Conservation (phyloP, 2,797 vertebrate genomes). For the Acipenser transmontanus region DNA sequence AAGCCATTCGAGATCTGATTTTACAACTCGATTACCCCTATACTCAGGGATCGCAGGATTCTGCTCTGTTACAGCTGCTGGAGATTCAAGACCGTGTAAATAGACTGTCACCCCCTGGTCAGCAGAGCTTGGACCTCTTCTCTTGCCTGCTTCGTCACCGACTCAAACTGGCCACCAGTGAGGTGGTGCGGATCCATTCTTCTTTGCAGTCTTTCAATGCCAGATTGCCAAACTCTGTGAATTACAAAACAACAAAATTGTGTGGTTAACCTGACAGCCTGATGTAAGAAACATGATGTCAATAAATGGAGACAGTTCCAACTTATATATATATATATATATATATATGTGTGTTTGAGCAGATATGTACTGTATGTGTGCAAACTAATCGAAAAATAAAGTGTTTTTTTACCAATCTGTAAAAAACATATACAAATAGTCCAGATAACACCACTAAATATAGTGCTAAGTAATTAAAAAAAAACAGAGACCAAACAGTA, state of each 20-base stretch:
- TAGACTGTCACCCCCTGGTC: slow-evolving; percentile 84
- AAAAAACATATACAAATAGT: too few relatives aligned
- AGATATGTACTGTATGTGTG: too few relatives aligned
- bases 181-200: slow-evolving; percentile 86
- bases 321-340: neutral
- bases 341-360: too few relatives aligned
- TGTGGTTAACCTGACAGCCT: slow-evolving; percentile 84
- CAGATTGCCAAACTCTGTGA: slow-evolving; percentile 86
- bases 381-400: neutral
- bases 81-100: slow-evolving; percentile 92
- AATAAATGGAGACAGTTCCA: slow-evolving; percentile 39
- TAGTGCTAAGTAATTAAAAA: too few relatives aligned
- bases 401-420: neutral
- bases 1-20: slow-evolving; percentile 90
- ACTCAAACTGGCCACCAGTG: slow-evolving; percentile 87
- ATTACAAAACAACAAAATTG: slow-evolving; percentile 92
- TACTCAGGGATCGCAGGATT: slow-evolving; percentile 91
- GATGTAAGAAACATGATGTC: slow-evolving; percentile 51
- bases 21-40: slow-evolving; percentile 94
- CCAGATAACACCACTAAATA: too few relatives aligned
- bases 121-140: slow-evolving; percentile 84
- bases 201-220: slow-evolving; percentile 87
- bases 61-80: slow-evolving; percentile 84
- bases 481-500: too few relatives aligned
- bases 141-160: slow-evolving; percentile 89